Percentiles rank a stretch among this genome's conserved stretches.
These are phyloP conservation scores for Aegotheles bennettii DNA, from an alignment of 2,113 vertebrate genomes.

Conservation along the genomic window DNA sequence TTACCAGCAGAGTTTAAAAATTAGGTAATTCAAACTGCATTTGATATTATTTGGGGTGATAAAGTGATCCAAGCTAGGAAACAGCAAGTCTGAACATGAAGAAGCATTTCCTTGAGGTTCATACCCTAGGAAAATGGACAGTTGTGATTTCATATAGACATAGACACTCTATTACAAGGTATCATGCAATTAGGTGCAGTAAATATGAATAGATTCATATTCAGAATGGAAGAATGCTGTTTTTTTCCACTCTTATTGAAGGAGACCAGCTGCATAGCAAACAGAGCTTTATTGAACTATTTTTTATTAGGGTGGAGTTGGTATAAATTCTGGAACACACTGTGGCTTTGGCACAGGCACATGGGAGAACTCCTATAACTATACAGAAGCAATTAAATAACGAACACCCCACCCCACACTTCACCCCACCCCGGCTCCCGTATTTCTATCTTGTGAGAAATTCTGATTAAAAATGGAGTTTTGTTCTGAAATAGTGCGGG, in stretches of 20 bases:
- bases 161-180: not conserved
- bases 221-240: not conserved
- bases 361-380: not conserved
- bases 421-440: accelerated
- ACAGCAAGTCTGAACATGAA: not conserved
- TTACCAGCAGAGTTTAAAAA: not conserved
- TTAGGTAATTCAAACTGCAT: not conserved
- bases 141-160: not conserved
- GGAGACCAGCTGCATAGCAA: not conserved
- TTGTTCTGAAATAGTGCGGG: not conserved
- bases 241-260: not conserved
- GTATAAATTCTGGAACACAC: not conserved
- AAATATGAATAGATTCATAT: not conserved
- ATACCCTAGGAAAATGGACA: not conserved
- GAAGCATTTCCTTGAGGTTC: not conserved
- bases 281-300: not conserved
- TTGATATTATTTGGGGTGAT: not conserved
- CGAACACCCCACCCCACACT: not conserved
- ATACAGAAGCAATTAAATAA: not conserved
- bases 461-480: not conserved
- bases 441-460: not conserved
- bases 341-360: not conserved
- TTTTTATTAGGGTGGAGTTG: not conserved
- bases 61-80: not conserved
- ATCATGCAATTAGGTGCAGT: not conserved